A percentile compares a stretch with the other conserved stretches of the same genome.
phyloP scores from a whole-genome alignment of 1,140 invertebrate genomes.

The Scaptomyza pallida region DNA sequence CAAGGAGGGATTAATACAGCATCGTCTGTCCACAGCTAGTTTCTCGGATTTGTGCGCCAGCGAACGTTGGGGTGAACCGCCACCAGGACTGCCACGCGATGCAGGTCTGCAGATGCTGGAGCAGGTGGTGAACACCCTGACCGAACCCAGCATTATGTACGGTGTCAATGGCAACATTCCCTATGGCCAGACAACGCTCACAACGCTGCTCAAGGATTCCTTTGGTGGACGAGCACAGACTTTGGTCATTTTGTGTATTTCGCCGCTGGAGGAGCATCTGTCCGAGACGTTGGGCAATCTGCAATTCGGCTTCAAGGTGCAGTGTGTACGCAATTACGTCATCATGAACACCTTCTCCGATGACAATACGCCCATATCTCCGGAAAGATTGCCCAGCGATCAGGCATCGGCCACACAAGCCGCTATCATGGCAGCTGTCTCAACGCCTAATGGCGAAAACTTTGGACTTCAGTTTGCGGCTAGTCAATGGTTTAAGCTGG shows the following conservation, averaged over 20 bases:
- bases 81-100: conserved; percentile 84
- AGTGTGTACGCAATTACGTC: conserved; percentile 88
- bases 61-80: conserved; percentile 85
- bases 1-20: conserved; percentile 84
- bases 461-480: conserved; percentile 92
- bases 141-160: conserved; percentile 86
- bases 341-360: conserved; percentile 88
- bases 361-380: conserved; percentile 86
- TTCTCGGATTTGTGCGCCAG: conserved; percentile 88
- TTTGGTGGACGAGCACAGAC: conserved; percentile 89
- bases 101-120: conserved; percentile 86
- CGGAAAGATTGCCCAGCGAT: conserved; percentile 65
- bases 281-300: conserved; percentile 87
- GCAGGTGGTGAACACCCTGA: conserved; percentile 86
- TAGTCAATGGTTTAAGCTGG: conserved; percentile 91
- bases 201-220: conserved; percentile 88
- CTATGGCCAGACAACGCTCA: conserved; percentile 88
- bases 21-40: conserved; percentile 88
- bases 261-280: conserved; percentile 86
- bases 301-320: conserved; percentile 86
- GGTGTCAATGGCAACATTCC: conserved; percentile 84
- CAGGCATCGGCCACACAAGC: conserved; percentile 7
- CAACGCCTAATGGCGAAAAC: conserved; percentile 71
- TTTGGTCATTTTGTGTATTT: conserved; percentile 87
- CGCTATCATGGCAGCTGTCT: conserved; percentile 72